A percentile compares a stretch with the other conserved stretches of the same genome.
Conservation (phyloP, 30 jellyfish, hydroid and myxozoan species). For the Aurelia aurita complex sp. Pacific region DNA sequence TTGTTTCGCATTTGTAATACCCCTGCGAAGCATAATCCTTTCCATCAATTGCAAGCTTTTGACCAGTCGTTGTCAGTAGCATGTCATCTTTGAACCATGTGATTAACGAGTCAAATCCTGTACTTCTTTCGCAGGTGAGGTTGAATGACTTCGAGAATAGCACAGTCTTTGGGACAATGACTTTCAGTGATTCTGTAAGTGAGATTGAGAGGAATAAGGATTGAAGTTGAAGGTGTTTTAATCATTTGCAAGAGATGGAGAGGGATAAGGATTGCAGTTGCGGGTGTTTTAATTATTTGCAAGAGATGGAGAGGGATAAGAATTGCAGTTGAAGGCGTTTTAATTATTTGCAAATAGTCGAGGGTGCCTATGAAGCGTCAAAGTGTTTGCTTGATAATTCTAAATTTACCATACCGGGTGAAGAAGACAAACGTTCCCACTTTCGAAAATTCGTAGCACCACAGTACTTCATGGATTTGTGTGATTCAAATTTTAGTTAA, state of each 20-base stretch:
- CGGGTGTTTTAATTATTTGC: too few relatives aligned
- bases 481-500: too few relatives aligned
- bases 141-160: neutral
- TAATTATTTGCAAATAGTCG: too few relatives aligned
- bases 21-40: slow-evolving; percentile 22
- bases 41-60: neutral
- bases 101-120: neutral
- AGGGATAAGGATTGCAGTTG: too few relatives aligned
- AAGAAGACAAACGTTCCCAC: too few relatives aligned
- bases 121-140: slow-evolving; percentile 20
- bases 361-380: too few relatives aligned
- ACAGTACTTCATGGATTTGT: too few relatives aligned
- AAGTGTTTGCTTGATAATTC: too few relatives aligned
- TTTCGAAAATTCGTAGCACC: too few relatives aligned
- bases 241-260: neutral
- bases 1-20: slow-evolving; percentile 15
- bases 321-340: too few relatives aligned
- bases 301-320: too few relatives aligned
- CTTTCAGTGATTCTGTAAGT: slow-evolving; percentile 18
- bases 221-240: neutral
- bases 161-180: neutral
- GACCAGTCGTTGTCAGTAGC: slow-evolving; percentile 11
- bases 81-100: slow-evolving; percentile 44
- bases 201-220: neutral
- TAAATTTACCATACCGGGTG: too few relatives aligned